phyloP scores from a whole-genome alignment of 2,113 vertebrate genomes.

The Phylloscopus trochilus region DNA sequence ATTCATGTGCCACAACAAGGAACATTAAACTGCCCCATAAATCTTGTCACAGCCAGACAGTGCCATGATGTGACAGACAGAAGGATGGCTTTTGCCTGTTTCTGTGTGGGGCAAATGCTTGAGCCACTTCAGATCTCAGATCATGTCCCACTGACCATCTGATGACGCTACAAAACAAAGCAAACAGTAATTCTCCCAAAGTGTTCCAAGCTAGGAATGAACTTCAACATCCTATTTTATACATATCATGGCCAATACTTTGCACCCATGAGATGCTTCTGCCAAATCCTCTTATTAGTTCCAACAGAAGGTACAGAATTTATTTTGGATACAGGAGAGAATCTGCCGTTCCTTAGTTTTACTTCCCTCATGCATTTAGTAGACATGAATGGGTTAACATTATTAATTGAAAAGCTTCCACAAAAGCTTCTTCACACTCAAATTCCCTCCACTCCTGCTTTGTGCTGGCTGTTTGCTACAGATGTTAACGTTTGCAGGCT shows the following conservation, averaged over 20 bases:
- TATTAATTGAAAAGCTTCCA: neutral
- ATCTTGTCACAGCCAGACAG: neutral
- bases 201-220: neutral
- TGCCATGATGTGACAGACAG: neutral
- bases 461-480: neutral
- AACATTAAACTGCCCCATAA: neutral
- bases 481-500: neutral
- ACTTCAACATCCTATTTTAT: neutral
- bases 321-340: neutral
- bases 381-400: neutral
- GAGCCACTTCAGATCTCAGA: neutral
- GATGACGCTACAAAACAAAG: neutral
- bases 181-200: accelerated
- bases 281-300: neutral
- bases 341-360: neutral
- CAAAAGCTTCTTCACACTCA: neutral
- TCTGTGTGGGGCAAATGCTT: accelerated
- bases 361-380: neutral
- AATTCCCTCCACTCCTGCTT: neutral
- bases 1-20: neutral
- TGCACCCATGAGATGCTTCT: neutral
- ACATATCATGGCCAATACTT: neutral
- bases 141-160: neutral
- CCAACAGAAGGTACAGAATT: neutral
- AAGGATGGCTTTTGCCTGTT: neutral